phyloP scores from a whole-genome alignment of 2,888 invertebrate species.

The Trachelus stipa region DNA sequence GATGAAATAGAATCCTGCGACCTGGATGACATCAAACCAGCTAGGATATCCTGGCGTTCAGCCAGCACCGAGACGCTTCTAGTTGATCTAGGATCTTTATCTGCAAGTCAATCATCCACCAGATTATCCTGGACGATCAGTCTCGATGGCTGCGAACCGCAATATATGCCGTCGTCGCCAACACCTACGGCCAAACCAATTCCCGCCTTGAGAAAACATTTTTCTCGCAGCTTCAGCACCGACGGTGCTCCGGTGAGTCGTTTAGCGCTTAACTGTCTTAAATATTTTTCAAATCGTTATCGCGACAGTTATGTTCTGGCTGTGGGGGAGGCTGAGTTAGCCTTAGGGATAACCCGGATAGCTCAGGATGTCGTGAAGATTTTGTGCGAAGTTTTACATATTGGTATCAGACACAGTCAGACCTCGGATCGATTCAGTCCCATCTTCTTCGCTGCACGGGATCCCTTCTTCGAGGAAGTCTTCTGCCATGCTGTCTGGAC shows the following conservation, averaged over 20 bases:
- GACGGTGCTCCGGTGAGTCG: constrained; percentile 11
- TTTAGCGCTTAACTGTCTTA: constrained; percentile 14
- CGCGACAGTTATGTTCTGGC: constrained; percentile 15
- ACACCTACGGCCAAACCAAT: constrained; percentile 10
- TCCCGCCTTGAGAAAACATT: constrained; percentile 10
- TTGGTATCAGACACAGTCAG: constrained; percentile 14
- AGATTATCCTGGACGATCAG: constrained; percentile 14
- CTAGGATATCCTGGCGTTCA: constrained; percentile 12
- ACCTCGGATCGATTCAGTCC: constrained; percentile 15
- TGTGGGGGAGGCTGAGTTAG: constrained; percentile 18
- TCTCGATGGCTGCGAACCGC: constrained; percentile 8
- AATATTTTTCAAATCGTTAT: constrained; percentile 17
- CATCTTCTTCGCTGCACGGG: constrained; percentile 18
- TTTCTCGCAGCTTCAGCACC: constrained; percentile 3
- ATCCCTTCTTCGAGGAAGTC: constrained; percentile 21
- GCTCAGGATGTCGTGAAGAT: constrained; percentile 20
- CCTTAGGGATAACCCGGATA: constrained; percentile 17
- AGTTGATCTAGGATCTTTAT: constrained; percentile 4
- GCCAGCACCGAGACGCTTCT: constrained; percentile 19
- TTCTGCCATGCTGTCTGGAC: constrained; percentile 24
- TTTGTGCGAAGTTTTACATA: constrained; percentile 15
- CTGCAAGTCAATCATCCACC: constrained; percentile 2
- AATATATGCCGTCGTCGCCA: constrained; percentile 22
- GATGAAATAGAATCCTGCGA: constrained; percentile 1
- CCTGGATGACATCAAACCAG: neutral